Conservation (phyloP, 1,140 invertebrate genomes). For the Bursaphelenchus mucronatus region DNA sequence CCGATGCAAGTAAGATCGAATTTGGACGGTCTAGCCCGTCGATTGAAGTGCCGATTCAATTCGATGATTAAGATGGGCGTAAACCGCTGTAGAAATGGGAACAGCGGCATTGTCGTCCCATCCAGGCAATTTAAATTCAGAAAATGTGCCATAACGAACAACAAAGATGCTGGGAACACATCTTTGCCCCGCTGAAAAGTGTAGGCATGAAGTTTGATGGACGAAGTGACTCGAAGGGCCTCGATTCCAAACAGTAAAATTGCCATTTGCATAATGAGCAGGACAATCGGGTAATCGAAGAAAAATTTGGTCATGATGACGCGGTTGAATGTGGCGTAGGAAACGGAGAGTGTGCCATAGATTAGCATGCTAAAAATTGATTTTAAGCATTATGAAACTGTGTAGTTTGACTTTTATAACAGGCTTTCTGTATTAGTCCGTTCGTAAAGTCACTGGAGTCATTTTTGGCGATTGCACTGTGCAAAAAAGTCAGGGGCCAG, state of each 20-base stretch:
- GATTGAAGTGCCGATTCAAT: conserved; percentile 60
- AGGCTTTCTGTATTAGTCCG: too few relatives aligned
- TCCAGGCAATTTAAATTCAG: conserved; percentile 63
- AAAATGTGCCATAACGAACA: conserved; percentile 63
- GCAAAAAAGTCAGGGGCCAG: too few relatives aligned
- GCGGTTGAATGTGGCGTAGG: conserved; percentile 34
- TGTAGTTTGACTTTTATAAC: too few relatives aligned
- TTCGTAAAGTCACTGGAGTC: too few relatives aligned
- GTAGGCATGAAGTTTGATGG: conserved; percentile 57
- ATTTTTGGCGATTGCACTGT: too few relatives aligned
- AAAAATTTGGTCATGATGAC: conserved; percentile 47
- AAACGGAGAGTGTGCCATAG: conserved; percentile 26
- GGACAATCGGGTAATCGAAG: conserved; percentile 47
- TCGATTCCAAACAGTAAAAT: conserved; percentile 33
- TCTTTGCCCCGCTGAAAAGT: conserved; percentile 59
- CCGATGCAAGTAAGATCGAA: conserved; percentile 21
- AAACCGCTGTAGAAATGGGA: conserved; percentile 66
- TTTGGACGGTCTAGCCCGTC: conserved; percentile 46
- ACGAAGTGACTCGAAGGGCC: conserved; percentile 23
- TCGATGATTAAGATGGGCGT: conserved; percentile 64
- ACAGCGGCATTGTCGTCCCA: conserved; percentile 67
- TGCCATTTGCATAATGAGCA: conserved; percentile 45
- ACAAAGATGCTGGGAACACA: conserved; percentile 63
- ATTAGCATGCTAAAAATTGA: conserved; percentile 25
- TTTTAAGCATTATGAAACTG: neutral